Conservation (phyloP, 2,113 vertebrate genomes). For the Chitala chitala region DNA sequence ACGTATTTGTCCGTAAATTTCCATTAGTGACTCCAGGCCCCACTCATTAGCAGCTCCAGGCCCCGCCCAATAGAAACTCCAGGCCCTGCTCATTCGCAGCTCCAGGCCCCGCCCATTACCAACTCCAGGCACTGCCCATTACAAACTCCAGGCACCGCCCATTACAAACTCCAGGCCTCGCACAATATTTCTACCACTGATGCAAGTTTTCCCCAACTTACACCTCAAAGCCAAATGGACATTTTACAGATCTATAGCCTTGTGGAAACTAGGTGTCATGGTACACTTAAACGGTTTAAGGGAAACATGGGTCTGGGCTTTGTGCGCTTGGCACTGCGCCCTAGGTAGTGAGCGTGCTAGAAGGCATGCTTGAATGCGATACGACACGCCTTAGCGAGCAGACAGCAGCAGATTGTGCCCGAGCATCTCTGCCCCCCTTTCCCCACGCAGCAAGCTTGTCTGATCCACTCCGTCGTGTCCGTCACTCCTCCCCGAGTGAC, state of each 20-base stretch:
- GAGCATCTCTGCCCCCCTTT: neutral
- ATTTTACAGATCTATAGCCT: neutral
- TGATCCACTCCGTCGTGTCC: slow-evolving; percentile 16
- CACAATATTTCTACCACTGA: no score
- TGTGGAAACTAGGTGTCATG: neutral
- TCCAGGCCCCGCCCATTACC: no score
- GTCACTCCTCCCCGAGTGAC: slow-evolving; percentile 23
- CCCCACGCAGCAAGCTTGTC: slow-evolving; percentile 1
- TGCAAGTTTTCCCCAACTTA: no score
- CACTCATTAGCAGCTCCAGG: neutral
- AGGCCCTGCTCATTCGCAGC: neutral
- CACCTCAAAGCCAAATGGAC: neutral
- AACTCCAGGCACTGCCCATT: neutral
- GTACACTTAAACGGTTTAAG: neutral
- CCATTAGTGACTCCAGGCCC: neutral
- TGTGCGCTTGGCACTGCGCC: neutral
- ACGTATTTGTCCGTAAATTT: neutral
- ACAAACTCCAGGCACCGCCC: no score
- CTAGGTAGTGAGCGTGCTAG: neutral
- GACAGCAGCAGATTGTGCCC: slow-evolving; percentile 15
- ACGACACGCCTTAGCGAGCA: neutral
- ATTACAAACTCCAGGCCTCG: neutral
- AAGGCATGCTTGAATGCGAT: slow-evolving; percentile 1
- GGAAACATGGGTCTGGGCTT: neutral
- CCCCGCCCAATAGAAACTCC: neutral